Percentiles rank a stretch among this genome's conserved stretches.
Evolutionary conservation across 2,797 vertebrate species (phyloP).

Genomic region (Platyrinchus mystaceus): DNA sequence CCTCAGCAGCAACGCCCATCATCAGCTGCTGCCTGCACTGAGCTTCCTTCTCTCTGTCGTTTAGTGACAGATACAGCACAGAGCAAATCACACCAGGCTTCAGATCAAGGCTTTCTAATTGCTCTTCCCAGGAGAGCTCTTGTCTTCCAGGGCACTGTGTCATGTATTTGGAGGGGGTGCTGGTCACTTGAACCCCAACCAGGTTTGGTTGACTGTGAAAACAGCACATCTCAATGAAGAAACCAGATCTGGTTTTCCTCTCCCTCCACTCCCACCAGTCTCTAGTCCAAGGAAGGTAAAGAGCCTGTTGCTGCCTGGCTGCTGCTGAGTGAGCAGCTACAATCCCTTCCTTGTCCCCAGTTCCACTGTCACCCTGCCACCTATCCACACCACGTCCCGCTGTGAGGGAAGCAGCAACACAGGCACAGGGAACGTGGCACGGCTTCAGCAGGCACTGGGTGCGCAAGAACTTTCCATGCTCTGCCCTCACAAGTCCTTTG

Average conservation of each 20-base stretch:
- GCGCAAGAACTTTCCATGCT: not conserved
- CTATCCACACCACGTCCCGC: accelerated
- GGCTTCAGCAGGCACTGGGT: constrained; percentile 9
- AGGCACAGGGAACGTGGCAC: not conserved
- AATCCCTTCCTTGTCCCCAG: not conserved
- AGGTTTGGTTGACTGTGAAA: not conserved
- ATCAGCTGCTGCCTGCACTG: not conserved
- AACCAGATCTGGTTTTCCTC: not conserved
- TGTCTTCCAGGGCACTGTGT: not conserved
- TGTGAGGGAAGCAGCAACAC: not conserved
- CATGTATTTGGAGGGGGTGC: not conserved
- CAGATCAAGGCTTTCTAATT: not conserved
- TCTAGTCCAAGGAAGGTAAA: not conserved
- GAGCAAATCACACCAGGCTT: not conserved
- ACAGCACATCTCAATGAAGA: accelerated
- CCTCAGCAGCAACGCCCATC: not conserved
- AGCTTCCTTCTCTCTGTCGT: not conserved
- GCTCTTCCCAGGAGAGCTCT: not conserved
- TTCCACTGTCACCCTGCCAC: not conserved
- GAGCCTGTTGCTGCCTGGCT: not conserved
- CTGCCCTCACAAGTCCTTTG: constrained; percentile 62
- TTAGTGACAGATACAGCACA: not conserved
- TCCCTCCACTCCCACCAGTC: not conserved
- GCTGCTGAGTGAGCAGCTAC: not conserved
- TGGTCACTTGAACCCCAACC: not conserved